Base-by-base conservation (phyloP, 2,888 invertebrate species). In the Philaethria dido region DNA sequence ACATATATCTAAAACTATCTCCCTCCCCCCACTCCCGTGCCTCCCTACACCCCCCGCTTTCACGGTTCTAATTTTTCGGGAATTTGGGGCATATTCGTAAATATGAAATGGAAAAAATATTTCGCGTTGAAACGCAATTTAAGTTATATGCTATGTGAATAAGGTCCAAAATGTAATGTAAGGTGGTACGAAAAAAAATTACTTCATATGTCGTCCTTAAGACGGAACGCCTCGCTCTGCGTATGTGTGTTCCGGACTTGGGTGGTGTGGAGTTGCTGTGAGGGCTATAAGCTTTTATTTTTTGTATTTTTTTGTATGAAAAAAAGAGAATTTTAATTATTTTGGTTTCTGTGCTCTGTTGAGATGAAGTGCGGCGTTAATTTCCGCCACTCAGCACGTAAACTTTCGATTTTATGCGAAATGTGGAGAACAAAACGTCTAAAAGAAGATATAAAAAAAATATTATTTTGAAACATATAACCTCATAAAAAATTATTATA, bases 31-130 rank as follows among this genome's bases (percentile, higher is more conserved):
- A 75, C 73, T 68, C 79, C 77, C 74, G 80, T 82, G 79, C 83
- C 79, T 81, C 79, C 77, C 75, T 78, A 80, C 80, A 78, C 78
- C 81, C 84, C 83, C 80, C 83, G 86, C 92, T 89, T 92, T 92
- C 93, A 93, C 92, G 91, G 93, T 93, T 93, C 93, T 93, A 93
- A 93, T 93, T 93, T 93, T 93, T 93, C 86, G 92, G 89, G 93
- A 93, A 93, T 93, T 93, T 92, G 92, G 92, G 93, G 90, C 92
- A 93, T 93, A 93, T 93, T 93, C 93, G 93, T 93, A 93, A 93
- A 93, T 93, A 92, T 93, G 92, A 92, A 92, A 92, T 92, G 92
- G 92, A 92, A 92, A 92, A 92, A 92, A 92, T 92, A 92, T 92
- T 90, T 88, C 86, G 85, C 86, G 84, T 74, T 68, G 69, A 76